Evolutionary conservation across 2,888 invertebrate species (phyloP).

Genomic region (Pimpla rufipes): DNA sequence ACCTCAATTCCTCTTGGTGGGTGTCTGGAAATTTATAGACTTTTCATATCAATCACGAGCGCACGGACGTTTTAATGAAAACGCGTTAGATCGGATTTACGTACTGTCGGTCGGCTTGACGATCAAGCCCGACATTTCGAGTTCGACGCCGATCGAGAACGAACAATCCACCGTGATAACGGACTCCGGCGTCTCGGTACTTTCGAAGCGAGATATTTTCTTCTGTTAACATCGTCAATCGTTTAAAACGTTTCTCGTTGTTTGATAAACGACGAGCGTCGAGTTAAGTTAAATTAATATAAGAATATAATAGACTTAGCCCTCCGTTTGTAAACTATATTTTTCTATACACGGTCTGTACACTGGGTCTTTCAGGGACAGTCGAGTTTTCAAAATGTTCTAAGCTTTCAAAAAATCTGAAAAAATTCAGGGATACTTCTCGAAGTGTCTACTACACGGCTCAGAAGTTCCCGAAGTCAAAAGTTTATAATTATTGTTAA

Average conservation of each 20-base stretch:
- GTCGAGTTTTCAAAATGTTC: too few species aligned
- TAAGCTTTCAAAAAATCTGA: too few species aligned
- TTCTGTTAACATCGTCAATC: slow-evolving; percentile 69
- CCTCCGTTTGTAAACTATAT: too few species aligned
- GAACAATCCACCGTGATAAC: slow-evolving; percentile 86
- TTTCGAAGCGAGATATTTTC: slow-evolving; percentile 81
- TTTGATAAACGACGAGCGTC: too few species aligned
- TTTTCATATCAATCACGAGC: slow-evolving; percentile 63
- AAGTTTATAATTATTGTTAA: too few species aligned
- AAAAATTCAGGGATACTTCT: too few species aligned
- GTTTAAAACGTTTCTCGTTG: not conserved
- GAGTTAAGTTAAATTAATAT: too few species aligned
- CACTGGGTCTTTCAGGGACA: too few species aligned
- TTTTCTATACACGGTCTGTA: too few species aligned
- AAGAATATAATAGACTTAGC: too few species aligned
- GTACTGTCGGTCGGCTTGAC: slow-evolving; percentile 89
- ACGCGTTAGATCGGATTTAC: slow-evolving; percentile 70
- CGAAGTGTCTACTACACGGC: too few species aligned
- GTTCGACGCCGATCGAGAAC: slow-evolving; percentile 88
- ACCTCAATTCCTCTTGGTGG: slow-evolving; percentile 89
- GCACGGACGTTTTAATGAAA: slow-evolving; percentile 7
- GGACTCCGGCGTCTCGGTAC: slow-evolving; percentile 84
- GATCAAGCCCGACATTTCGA: slow-evolving; percentile 89
- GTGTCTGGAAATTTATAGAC: slow-evolving; percentile 80
- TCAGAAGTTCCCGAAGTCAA: too few species aligned